These are phyloP conservation scores for Telmatherina bonti DNA, from an alignment of 2,797 vertebrate species.

Conservation along the genomic window DNA sequence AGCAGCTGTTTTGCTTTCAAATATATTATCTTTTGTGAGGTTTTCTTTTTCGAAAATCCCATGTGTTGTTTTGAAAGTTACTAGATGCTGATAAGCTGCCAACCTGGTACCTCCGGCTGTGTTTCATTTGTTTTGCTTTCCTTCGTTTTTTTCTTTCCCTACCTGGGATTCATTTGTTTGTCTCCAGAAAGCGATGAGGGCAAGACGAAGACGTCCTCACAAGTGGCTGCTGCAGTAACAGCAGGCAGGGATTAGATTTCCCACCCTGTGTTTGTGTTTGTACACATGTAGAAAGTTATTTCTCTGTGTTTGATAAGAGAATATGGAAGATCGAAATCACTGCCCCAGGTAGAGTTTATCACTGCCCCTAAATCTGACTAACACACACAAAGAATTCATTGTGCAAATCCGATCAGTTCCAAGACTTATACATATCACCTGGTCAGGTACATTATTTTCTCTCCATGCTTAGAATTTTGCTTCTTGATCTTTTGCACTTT, in stretches of 20 bases:
- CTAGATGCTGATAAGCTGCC: conserved; percentile 56
- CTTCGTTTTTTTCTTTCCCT: conserved; percentile 13
- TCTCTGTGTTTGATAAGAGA: conserved; percentile 49
- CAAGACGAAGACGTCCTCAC: conserved; percentile 53
- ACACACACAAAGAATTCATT: conserved; percentile 35
- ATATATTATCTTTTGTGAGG: conserved; percentile 10
- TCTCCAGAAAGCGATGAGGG: conserved; percentile 36
- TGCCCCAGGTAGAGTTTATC: conserved; percentile 46
- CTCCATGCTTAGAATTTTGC: background rate
- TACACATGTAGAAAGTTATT: conserved; percentile 53
- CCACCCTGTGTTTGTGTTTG: conserved; percentile 45
- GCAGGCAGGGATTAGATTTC: conserved; percentile 59
- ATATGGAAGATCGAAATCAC: conserved; percentile 39
- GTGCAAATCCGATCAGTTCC: conserved; percentile 19
- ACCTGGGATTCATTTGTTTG: conserved; percentile 60
- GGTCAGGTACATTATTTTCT: background rate
- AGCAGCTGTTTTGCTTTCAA: conserved; percentile 23
- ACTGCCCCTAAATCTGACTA: conserved; percentile 33
- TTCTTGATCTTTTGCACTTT: background rate
- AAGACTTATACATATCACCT: conserved; percentile 9
- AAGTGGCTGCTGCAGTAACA: conserved; percentile 54
- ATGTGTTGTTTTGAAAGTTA: conserved; percentile 47
- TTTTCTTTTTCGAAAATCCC: conserved; percentile 13
- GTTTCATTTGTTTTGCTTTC: conserved; percentile 52
- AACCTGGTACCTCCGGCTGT: conserved; percentile 42